These are phyloP conservation scores for Platycheirus albimanus DNA, from an alignment of 2,888 invertebrate species.

Conservation along the genomic window DNA sequence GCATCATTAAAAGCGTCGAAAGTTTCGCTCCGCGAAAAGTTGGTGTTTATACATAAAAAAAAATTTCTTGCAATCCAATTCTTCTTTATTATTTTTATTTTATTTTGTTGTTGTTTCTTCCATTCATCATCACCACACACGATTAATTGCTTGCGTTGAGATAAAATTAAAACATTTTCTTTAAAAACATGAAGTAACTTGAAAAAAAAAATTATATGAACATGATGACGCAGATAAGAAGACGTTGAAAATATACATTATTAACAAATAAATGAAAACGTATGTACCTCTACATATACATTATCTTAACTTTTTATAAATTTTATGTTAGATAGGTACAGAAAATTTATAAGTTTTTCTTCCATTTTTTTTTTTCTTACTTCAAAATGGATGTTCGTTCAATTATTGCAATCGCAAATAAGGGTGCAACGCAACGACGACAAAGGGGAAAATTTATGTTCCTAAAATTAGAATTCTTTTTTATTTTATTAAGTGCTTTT, in stretches of 20 bases:
- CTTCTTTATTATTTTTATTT: slow-evolving; percentile 45
- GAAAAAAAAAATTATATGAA: slow-evolving; percentile 13
- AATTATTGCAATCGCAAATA: slow-evolving; percentile 26
- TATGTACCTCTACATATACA: slow-evolving; percentile 38
- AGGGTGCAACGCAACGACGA: slow-evolving; percentile 39
- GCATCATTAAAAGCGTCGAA: slow-evolving; percentile 78
- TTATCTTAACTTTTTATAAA: not conserved
- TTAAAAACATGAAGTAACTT: slow-evolving; percentile 32
- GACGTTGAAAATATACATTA: slow-evolving; percentile 34
- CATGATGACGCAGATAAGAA: slow-evolving; percentile 66
- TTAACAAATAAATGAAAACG: slow-evolving; percentile 42
- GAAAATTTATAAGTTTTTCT: too few species aligned
- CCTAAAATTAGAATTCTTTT: too few species aligned
- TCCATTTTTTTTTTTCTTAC: not conserved
- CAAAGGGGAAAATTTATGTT: slow-evolving; percentile 9
- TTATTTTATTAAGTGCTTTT: too few species aligned
- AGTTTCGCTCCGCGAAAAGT: slow-evolving; percentile 76
- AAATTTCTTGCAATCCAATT: slow-evolving; percentile 67
- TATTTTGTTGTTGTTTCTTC: slow-evolving; percentile 33
- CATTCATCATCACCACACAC: slow-evolving; percentile 35
- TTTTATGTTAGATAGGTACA: slow-evolving; percentile 24
- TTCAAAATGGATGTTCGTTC: slow-evolving; percentile 35
- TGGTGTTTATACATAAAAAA: slow-evolving; percentile 73
- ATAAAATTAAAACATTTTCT: slow-evolving; percentile 37
- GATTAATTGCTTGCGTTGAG: slow-evolving; percentile 31